Percentiles rank a stretch among this genome's conserved stretches.
Conservation (phyloP, 2,888 invertebrate genomes). For the Habroteleia sp. region DNA sequence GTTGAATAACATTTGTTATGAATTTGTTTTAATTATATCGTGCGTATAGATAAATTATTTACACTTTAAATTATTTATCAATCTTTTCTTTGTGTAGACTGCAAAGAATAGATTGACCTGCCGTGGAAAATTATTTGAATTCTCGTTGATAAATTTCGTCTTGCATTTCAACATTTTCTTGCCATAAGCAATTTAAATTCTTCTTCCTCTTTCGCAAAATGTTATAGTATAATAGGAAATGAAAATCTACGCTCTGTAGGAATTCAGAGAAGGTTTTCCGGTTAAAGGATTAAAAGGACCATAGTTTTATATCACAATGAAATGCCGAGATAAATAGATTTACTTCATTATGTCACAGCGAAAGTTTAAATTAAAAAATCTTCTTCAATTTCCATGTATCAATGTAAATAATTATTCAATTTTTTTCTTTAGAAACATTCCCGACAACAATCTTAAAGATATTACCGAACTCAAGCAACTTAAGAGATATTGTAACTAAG, state of each 20-base stretch:
- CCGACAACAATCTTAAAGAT: neutral
- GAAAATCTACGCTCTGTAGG: constrained; percentile 40
- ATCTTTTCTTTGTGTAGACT: neutral
- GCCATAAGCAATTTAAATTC: constrained; percentile 51
- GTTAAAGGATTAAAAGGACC: constrained; percentile 53
- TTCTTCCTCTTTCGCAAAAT: constrained; percentile 35
- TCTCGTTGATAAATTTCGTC: constrained; percentile 50
- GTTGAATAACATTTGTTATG: constrained; percentile 8
- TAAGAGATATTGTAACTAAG: constrained; percentile 41
- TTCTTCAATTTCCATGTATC: constrained; percentile 4
- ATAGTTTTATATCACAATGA: constrained; percentile 44
- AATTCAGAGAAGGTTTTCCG: constrained; percentile 33
- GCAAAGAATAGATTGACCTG: constrained; percentile 41
- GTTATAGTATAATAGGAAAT: constrained; percentile 47
- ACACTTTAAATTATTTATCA: constrained; percentile 22
- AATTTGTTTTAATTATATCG: constrained; percentile 15
- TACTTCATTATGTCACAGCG: constrained; percentile 14
- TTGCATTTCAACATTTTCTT: constrained; percentile 14
- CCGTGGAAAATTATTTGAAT: constrained; percentile 38
- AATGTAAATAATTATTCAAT: constrained; percentile 16
- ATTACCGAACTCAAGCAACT: constrained; percentile 25
- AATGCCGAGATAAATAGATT: constrained; percentile 42
- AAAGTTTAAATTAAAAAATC: constrained; percentile 39
- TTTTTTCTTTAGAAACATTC: constrained; percentile 1
- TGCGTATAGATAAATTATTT: constrained; percentile 12